These are phyloP conservation scores for Heliconius cydno DNA, from an alignment of 2,888 invertebrate species.

Conservation along the genomic window DNA sequence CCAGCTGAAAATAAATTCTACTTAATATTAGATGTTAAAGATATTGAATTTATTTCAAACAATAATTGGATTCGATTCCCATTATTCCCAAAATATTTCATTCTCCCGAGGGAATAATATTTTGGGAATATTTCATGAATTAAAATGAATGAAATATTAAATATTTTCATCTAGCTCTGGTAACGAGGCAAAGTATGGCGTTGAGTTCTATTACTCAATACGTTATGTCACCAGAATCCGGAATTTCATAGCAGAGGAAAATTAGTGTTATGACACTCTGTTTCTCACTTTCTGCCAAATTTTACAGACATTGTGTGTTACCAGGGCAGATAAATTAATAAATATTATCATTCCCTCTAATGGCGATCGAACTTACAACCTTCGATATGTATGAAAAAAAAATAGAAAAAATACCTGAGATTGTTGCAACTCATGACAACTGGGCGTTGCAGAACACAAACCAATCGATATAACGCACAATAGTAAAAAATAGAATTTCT, in stretches of 20 bases:
- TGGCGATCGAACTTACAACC: background rate
- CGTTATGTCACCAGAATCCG: no score
- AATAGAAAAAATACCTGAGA: slow-evolving; percentile 62
- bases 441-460: slow-evolving; percentile 59
- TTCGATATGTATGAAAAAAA: no score
- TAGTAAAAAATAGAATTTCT: slow-evolving; percentile 52
- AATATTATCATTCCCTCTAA: background rate
- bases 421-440: slow-evolving; percentile 61
- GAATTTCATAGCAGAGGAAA: background rate
- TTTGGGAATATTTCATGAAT: no score
- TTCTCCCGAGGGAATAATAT: no score
- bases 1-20: slow-evolving; percentile 60
- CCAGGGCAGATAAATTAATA: background rate
- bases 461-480: slow-evolving; percentile 60
- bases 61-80: no score
- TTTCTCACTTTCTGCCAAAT: background rate
- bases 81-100: no score
- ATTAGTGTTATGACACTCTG: background rate
- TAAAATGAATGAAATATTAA: no score
- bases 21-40: background rate
- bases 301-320: background rate
- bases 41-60: background rate
- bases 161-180: no score
- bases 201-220: no score
- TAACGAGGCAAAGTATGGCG: no score